Evolutionary conservation across 2,797 vertebrate genomes (phyloP).

Genomic region (Thaleichthys pacificus): DNA sequence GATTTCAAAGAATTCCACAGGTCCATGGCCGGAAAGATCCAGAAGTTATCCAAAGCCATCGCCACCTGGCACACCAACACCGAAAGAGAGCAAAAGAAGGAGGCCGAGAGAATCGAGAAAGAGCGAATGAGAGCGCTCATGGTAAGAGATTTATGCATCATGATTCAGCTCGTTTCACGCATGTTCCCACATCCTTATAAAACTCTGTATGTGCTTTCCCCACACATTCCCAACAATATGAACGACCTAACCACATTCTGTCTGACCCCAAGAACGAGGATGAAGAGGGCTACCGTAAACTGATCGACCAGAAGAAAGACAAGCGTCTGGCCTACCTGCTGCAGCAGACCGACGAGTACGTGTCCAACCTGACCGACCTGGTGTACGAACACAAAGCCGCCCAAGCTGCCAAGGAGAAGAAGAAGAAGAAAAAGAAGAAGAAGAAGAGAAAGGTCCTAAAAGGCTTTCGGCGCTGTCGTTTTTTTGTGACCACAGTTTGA

Average conservation of each 20-base stretch:
- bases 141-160: conserved; percentile 82
- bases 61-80: conserved; percentile 98
- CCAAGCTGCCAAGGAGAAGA: conserved; percentile 97
- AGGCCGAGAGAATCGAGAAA: conserved; percentile 96
- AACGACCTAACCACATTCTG: background rate
- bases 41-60: conserved; percentile 92
- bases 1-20: conserved; percentile 98
- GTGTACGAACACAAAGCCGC: conserved; percentile 97
- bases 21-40: conserved; percentile 92
- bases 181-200: background rate
- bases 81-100: conserved; percentile 95
- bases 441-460: conserved; percentile 79
- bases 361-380: conserved; percentile 92
- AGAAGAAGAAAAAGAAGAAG: conserved; percentile 89
- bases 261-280: conserved; percentile 82
- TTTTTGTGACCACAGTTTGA: background rate
- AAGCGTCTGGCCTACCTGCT: conserved; percentile 93
- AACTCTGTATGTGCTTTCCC: too few relatives aligned
- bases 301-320: conserved; percentile 98
- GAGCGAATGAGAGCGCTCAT: conserved; percentile 97
- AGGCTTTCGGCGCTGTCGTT: background rate
- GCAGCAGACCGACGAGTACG: conserved; percentile 95
- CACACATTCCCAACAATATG: too few relatives aligned
- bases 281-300: conserved; percentile 87
- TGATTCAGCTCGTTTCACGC: background rate